Evolutionary conservation across 1,140 invertebrate species (phyloP), one percentile per base, ranked within the genome.

Genomic region (Tetragonula clypearis): DNA sequence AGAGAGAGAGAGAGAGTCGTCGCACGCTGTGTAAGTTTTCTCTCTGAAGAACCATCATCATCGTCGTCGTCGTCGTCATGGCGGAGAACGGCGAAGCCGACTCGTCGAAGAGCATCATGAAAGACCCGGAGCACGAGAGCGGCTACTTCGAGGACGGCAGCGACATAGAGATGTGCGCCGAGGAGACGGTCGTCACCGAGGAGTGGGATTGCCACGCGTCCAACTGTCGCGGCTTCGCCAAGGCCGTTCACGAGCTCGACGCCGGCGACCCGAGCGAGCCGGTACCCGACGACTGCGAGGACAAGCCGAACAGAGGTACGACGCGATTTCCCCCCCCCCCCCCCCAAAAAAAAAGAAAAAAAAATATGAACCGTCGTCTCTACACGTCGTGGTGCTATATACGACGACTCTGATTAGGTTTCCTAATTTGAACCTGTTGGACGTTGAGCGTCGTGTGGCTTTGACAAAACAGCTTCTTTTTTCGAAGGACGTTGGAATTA

Each of bases 61-160:
- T 30, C 30, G 1, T 30, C 30, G 8, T 17, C 30, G 30, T 30
- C 30, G 1, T 30, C 30, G 8, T 17, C 2, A 86, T 84, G 66
- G 35, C 58, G 8, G 30, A 55, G 19, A 26, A 11, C 23, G 2
- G 15, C 23, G 2, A 60, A 35, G 35, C 3, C 2, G 26, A n/a
- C 1, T 9, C 53, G 17, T 35, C 60, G 2, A 12, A 6, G n/a
- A 66, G 6, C 55, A 68, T 68, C 17, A 93, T 92, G 90, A 94
- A 94, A 68, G 91, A 92, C 79, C 90, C 90, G 14, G 93, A 93
- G 79, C 83, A 94, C 88, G 93, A 94, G 85, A 94, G 93, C 72
- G 93, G 93, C 1, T 94, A 93, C 58, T 94, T 91, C 82, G 93
- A 93, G 84, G 92, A 93, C 56, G 91, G 93, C 1, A 93, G 93